Base-by-base conservation (phyloP, 2,113 vertebrate genomes). In the Anarhynchus alexandrinus region DNA sequence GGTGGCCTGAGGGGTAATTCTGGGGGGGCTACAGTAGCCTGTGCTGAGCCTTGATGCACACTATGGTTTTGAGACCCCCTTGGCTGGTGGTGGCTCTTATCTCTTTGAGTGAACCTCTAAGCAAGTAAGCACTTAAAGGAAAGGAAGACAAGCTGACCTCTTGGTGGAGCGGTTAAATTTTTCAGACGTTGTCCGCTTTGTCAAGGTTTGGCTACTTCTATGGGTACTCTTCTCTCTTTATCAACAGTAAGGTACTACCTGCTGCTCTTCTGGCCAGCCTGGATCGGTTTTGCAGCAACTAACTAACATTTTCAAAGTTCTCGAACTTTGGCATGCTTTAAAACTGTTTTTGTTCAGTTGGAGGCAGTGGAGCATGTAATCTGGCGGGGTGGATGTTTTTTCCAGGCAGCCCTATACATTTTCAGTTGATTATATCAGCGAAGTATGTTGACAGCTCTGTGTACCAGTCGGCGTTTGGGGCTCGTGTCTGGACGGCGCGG, bases 281-380 rank as follows among this genome's bases (percentile, higher is more conserved):
- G 72, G 61, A 1, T 27, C 61, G 11, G 25, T 32, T 54, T 27
- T 51, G 59, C 59, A 51, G 61, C 59, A 6, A 6, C 30, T 20
- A 36, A 34, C 11, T 8, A 14, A 2, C 49, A 15, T 61, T 78
- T 51, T n/a, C 49, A 26, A 70, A 51, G 61, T 38, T 40, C 49
- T 66, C 0, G 0, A 47, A 10, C n/a, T 43, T 32, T 25, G 70
- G n/a, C 55, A 15, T 2, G 2, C 34, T 14, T n/a, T 36, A 51
- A 21, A 55, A 43, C 66, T 40, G 29, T 1, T 51, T 61, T 57
- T 69, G 10, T 69, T 62, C 42, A 5, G n/a, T 29, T 11, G 29
- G 54, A 61, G 78, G n/a, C 71, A 40, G 66, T 5, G 6, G 62
- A 84, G 57, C 40, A 1, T 45, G 25, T 26, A 22, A 40, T 54